A percentile compares a stretch with the other conserved stretches of the same genome.
Evolutionary conservation across 2,888 invertebrate genomes (phyloP).

Genomic region (Quadriops clusia): DNA sequence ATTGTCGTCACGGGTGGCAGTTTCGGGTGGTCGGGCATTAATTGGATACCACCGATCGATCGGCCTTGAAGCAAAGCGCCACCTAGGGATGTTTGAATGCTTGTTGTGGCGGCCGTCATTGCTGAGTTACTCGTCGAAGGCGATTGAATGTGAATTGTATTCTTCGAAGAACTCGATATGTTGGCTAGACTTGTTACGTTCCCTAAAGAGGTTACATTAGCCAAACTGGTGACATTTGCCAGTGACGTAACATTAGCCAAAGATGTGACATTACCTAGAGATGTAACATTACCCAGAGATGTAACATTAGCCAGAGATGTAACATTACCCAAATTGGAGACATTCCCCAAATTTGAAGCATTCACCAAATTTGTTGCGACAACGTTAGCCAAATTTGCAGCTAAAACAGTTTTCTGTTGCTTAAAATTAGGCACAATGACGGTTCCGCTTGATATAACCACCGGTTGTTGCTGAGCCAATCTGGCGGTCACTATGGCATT

Average conservation of each 20-base stretch:
- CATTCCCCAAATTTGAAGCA: no score
- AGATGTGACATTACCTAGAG: no score
- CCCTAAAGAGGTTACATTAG: no score
- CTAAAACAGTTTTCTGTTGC: constrained; percentile 20
- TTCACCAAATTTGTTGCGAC: constrained; percentile 8
- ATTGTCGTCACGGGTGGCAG: constrained; percentile 21
- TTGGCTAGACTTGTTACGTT: no score
- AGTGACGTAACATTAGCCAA: no score
- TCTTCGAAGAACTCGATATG: no score
- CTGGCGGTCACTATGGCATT: constrained; percentile 21
- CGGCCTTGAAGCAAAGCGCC: constrained; percentile 20
- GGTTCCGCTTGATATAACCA: constrained; percentile 23
- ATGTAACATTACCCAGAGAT: no score
- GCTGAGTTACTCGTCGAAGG: constrained; percentile 8
- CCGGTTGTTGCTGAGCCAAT: constrained; percentile 24
- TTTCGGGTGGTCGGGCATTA: constrained; percentile 30
- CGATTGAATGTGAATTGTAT: constrained; percentile 13
- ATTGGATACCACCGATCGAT: constrained; percentile 22
- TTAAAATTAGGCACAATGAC: constrained; percentile 29
- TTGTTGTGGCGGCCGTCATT: background rate
- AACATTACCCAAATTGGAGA: no score
- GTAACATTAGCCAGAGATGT: no score
- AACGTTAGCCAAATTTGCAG: constrained; percentile 16
- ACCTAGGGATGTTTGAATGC: constrained; percentile 15
- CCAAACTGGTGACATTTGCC: no score